Evolutionary conservation across 2,113 vertebrate species (phyloP).

Genomic region (Cyanocitta stelleri): DNA sequence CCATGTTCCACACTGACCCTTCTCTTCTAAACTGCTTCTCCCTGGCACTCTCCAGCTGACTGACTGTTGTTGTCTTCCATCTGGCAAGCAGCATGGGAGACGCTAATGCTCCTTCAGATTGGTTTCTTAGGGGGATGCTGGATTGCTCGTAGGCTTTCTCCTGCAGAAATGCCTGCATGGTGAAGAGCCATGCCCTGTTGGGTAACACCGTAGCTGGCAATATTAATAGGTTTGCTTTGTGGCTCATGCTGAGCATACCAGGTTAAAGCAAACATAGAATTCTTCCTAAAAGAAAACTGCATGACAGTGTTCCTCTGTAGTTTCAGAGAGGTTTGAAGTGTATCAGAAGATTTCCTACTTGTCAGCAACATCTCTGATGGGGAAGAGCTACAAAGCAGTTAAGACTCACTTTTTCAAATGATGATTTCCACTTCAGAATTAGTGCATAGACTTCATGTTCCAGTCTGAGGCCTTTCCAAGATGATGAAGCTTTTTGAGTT

Average conservation of each 20-base stretch:
- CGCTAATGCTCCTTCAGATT: neutral
- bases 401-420: neutral
- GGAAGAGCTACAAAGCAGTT: neutral
- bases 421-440: neutral
- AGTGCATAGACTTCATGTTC: neutral
- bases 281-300: neutral
- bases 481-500: neutral
- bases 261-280: neutral
- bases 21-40: neutral
- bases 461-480: neutral
- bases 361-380: neutral
- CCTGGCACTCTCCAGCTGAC: neutral
- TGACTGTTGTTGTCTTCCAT: neutral
- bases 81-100: neutral
- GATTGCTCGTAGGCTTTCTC: neutral
- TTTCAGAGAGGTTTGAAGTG: neutral
- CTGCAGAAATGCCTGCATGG: neutral
- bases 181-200: neutral
- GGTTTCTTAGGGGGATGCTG: neutral
- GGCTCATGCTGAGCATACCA: neutral
- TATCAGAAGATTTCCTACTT: neutral
- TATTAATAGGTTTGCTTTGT: neutral
- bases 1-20: neutral
- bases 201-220: neutral
- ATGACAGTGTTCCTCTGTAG: neutral